A percentile compares a stretch with the other conserved stretches of the same genome.
Conservation (phyloP, 2,888 invertebrate species). For the Pyrochroa serraticornis region DNA sequence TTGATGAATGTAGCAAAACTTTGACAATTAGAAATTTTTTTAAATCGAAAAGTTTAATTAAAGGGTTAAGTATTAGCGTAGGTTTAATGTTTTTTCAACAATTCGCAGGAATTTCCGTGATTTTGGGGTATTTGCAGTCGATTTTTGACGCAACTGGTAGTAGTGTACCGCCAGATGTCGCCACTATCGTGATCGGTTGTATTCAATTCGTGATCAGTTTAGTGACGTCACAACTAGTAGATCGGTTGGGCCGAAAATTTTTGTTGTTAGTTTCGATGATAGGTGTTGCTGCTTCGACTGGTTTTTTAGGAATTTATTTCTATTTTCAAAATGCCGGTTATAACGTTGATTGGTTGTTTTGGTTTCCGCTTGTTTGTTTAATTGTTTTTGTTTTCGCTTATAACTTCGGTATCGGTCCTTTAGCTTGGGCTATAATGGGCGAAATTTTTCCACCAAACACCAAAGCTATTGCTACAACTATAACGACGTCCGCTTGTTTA, state of each 20-base stretch:
- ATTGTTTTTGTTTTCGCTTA: constrained; percentile 75
- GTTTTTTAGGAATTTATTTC: constrained; percentile 38
- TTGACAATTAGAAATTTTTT: constrained; percentile 15
- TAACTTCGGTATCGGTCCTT: constrained; percentile 72
- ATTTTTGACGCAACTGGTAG: constrained; percentile 76
- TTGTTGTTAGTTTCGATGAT: constrained; percentile 72
- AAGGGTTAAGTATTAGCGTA: constrained; percentile 71
- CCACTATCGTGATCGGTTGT: constrained; percentile 77
- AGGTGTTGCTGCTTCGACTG: constrained; percentile 66
- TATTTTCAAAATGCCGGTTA: constrained; percentile 30
- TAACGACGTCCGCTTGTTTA: constrained; percentile 29
- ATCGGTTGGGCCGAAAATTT: constrained; percentile 65
- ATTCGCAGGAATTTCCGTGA: constrained; percentile 79
- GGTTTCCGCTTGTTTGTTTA: constrained; percentile 74
- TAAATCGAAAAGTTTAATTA: constrained; percentile 15
- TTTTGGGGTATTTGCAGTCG: constrained; percentile 75
- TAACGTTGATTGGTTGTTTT: constrained; percentile 57
- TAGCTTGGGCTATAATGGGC: constrained; percentile 82
- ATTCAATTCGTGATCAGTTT: constrained; percentile 74
- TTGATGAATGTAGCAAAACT: constrained; percentile 4
- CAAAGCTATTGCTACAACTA: constrained; percentile 66
- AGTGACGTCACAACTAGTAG: constrained; percentile 68
- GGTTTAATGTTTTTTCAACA: constrained; percentile 84
- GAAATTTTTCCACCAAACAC: constrained; percentile 82
- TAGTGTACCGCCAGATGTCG: constrained; percentile 65